phyloP scores from a whole-genome alignment of 2,797 vertebrate genomes.

The Parauchenoglanis punctatus region DNA sequence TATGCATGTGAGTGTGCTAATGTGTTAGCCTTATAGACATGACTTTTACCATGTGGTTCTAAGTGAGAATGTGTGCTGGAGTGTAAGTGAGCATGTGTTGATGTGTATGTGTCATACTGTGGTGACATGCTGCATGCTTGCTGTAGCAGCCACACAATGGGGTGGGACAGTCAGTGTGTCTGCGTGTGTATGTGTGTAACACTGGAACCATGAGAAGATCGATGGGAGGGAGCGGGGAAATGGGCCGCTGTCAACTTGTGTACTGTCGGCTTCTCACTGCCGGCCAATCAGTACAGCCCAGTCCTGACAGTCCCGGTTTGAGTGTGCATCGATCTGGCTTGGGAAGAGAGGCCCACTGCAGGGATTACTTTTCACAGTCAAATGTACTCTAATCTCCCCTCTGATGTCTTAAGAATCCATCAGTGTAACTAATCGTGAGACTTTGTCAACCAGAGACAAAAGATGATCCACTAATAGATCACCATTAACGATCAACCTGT shows the following conservation, averaged over 20 bases:
- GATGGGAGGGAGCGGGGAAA: slow-evolving; percentile 61
- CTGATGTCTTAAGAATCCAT: slow-evolving; percentile 60
- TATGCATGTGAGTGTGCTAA: neutral
- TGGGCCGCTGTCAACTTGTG: slow-evolving; percentile 63
- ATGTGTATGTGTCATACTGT: slow-evolving; percentile 45
- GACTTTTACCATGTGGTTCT: neutral
- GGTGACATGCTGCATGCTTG: slow-evolving; percentile 42
- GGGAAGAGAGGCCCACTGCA: slow-evolving; percentile 59
- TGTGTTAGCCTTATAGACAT: slow-evolving; percentile 10
- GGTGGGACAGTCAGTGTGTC: slow-evolving; percentile 42
- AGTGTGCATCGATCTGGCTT: slow-evolving; percentile 67
- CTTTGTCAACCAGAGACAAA: slow-evolving; percentile 43
- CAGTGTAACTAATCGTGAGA: slow-evolving; percentile 55
- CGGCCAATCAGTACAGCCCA: slow-evolving; percentile 65
- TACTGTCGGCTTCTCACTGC: slow-evolving; percentile 64
- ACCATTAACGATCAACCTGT: slow-evolving; percentile 36
- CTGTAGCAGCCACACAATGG: slow-evolving; percentile 46
- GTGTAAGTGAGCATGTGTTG: slow-evolving; percentile 44
- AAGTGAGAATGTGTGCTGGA: slow-evolving; percentile 37
- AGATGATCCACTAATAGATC: slow-evolving; percentile 44
- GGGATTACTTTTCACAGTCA: slow-evolving; percentile 63
- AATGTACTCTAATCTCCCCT: slow-evolving; percentile 55
- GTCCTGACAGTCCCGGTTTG: slow-evolving; percentile 63
- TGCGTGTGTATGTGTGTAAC: slow-evolving; percentile 42
- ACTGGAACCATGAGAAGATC: slow-evolving; percentile 64